Base-by-base conservation (phyloP, 2,113 vertebrate genomes). In the Chionis minor region DNA sequence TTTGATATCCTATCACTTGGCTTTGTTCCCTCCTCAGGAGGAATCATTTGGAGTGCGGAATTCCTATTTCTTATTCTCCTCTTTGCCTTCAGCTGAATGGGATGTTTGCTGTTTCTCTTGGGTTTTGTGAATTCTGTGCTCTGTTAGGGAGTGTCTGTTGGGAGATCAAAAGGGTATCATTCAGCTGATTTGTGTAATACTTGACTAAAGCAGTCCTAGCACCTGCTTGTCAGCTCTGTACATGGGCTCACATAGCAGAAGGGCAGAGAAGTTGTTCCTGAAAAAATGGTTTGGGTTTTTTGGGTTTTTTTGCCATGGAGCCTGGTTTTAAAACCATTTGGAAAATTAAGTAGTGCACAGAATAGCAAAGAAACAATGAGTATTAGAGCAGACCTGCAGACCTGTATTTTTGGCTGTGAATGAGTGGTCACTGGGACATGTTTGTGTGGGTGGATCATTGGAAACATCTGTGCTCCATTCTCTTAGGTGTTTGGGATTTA, bases 1-100 rank as follows among this genome's bases (percentile, higher is more conserved):
- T 93, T 71, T 90, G 82, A 88, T 94, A 81, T 81, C 42, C 59
- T 93, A 88, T 95, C 92, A 35, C 28, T 93, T 96, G 94, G 82
- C 88, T 86, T 88, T 4, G 1, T 83, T 80, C 86, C 86, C 69
- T 38, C 27, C 69, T 81, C 21, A 42, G 81, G 35, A 81, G 51
- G 47, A 74, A 58, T 86, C 19, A 12, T 45, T 45, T 69, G 55
- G 21, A 81, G 15, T 47, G 27, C 33, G 51, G 28, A 81, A 91
- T 70, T 88, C 30, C 38, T 38, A 16, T 83, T 89, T 74, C 32
- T 83, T 81, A 16, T 11, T 86, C 24, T 81, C 14, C 42, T 9
- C 7, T 65, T 56, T 70, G 14, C 47, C 61, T 78, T 27, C n/a
- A 55, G 22, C 21, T 22, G 3, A 32, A 28, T 18, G 35, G 38